These are phyloP conservation scores for Anseranas semipalmata DNA, from an alignment of 2,113 vertebrate species.

Conservation along the genomic window DNA sequence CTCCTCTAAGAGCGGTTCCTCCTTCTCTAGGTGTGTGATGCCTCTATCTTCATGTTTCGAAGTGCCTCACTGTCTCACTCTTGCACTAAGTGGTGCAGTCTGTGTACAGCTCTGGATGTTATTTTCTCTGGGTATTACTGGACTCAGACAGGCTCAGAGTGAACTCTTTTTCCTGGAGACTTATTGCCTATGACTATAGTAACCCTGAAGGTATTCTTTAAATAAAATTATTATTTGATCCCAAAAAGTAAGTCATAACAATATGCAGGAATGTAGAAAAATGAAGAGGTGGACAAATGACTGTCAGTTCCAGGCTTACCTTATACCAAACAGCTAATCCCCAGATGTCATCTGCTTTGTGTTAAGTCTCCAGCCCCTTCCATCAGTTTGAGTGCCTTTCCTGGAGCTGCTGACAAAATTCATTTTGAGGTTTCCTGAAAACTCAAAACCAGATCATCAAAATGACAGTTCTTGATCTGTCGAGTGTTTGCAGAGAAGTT, in stretches of 20 bases:
- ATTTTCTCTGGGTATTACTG: not conserved
- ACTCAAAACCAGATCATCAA: not conserved
- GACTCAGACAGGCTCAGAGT: not conserved
- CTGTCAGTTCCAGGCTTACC: not conserved
- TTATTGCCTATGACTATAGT: not conserved
- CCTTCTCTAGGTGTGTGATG: not conserved
- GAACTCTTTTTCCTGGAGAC: not conserved
- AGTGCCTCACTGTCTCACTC: not conserved
- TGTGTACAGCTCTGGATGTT: slow-evolving; percentile 15
- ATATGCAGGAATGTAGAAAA: not conserved
- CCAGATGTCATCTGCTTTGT: not conserved
- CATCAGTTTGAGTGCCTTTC: not conserved
- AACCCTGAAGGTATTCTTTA: not conserved
- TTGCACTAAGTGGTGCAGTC: not conserved
- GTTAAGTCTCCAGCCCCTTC: not conserved
- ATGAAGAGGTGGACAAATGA: not conserved
- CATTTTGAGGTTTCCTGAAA: not conserved
- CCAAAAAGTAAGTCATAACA: not conserved
- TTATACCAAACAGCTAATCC: not conserved
- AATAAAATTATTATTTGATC: not conserved
- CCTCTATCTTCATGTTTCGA: not conserved
- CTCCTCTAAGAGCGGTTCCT: not conserved
- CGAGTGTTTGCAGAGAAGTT: not conserved
- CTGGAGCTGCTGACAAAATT: not conserved
- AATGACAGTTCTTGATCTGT: not conserved